Conservation (phyloP, 2,797 vertebrate species). For the Galagoides demidoff region DNA sequence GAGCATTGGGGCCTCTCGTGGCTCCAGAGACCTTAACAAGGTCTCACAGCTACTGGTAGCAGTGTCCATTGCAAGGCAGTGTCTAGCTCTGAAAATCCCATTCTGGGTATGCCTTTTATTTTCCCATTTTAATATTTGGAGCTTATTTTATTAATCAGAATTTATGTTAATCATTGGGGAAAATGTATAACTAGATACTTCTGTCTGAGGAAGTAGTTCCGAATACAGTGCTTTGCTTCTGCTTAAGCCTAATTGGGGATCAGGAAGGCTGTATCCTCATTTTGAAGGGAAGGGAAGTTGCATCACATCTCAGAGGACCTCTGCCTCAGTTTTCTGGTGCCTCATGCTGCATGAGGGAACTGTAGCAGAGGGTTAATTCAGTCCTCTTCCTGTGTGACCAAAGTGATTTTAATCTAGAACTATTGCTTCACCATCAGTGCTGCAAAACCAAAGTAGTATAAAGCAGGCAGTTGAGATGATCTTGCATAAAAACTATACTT, state of each 20-base stretch:
- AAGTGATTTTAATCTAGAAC: not conserved
- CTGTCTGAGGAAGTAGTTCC: not conserved
- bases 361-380: not conserved
- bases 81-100: not conserved
- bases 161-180: not conserved
- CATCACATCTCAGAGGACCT: too few relatives aligned
- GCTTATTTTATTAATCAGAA: not conserved
- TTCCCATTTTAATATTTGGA: not conserved
- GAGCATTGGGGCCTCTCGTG: too few relatives aligned
- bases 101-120: not conserved
- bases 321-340: not conserved
- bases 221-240: not conserved
- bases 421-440: too few relatives aligned
- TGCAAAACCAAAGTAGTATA: rapidly evolving
- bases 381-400: not conserved
- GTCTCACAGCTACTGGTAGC: not conserved
- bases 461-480: not conserved
- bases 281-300: not conserved
- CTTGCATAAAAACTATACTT: not conserved
- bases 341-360: not conserved
- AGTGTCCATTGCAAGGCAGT: not conserved
- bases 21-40: not conserved
- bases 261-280: not conserved
- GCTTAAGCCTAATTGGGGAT: not conserved
- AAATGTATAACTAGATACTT: not conserved